These are phyloP conservation scores for Dromius quadrimaculatus DNA, from an alignment of 2,888 invertebrate genomes.

Conservation along the genomic window DNA sequence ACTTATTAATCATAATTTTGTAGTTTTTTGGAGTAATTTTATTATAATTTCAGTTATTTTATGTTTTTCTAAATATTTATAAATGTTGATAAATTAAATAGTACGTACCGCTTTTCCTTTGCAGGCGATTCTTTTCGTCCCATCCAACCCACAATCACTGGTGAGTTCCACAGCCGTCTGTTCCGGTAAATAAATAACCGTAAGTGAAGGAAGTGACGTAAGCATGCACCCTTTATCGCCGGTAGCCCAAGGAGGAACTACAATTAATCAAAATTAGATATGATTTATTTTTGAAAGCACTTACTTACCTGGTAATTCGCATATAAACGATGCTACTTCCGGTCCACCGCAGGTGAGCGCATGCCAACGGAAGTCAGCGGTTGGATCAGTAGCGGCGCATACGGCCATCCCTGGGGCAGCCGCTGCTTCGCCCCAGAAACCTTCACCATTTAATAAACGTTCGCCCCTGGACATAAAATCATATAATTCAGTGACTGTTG, in stretches of 20 bases:
- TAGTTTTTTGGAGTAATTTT: no score
- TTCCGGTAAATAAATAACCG: conserved; percentile 81
- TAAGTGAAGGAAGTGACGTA: conserved; percentile 78
- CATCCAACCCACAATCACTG: conserved; percentile 81
- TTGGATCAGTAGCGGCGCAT: conserved; percentile 82
- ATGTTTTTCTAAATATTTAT: no score
- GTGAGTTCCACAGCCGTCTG: conserved; percentile 82
- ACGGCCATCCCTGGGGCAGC: conserved; percentile 73
- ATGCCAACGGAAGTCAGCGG: conserved; percentile 83
- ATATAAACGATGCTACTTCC: conserved; percentile 82
- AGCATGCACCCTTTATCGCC: conserved; percentile 77
- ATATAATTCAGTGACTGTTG: neutral
- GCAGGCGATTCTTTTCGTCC: conserved; percentile 79
- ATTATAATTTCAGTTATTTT: no score
- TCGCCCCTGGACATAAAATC: conserved; percentile 68
- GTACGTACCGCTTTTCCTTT: conserved; percentile 78
- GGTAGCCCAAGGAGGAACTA: conserved; percentile 83
- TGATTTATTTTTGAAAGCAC: conserved; percentile 7
- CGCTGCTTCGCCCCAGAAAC: conserved; percentile 79
- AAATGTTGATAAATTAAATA: no score
- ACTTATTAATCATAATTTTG: no score
- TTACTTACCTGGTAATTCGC: conserved; percentile 79
- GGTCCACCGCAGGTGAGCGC: conserved; percentile 81
- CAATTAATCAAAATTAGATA: conserved; percentile 35
- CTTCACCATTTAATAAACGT: conserved; percentile 72